phyloP scores from a whole-genome alignment of 1,140 invertebrate species.

The Euura saliciscinereae region DNA sequence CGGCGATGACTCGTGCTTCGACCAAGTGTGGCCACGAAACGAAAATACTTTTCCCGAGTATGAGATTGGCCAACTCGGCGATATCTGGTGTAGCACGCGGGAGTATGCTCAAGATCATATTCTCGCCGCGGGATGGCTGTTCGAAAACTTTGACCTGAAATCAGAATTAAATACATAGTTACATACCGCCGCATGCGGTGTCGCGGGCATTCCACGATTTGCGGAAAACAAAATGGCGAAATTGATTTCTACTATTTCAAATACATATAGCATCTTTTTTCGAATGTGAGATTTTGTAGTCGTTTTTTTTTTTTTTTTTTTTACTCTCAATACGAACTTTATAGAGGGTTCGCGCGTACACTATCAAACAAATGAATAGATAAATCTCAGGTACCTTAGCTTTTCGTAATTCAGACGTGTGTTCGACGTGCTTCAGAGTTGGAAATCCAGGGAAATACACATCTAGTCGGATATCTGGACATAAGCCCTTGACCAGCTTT shows the following conservation, averaged over 20 bases:
- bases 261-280: too few relatives aligned
- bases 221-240: too few relatives aligned
- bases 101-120: conserved; percentile 76
- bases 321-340: background rate
- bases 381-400: conserved; percentile 58
- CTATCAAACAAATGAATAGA: conserved; percentile 26
- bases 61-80: conserved; percentile 63
- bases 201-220: background rate
- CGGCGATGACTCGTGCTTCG: conserved; percentile 63
- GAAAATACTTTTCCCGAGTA: conserved; percentile 77
- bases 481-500: conserved; percentile 75
- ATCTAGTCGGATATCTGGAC: conserved; percentile 71
- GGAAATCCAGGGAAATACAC: conserved; percentile 90
- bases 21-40: conserved; percentile 90
- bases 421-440: conserved; percentile 82
- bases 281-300: too few relatives aligned
- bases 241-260: too few relatives aligned
- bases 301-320: conserved; percentile 5
- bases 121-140: conserved; percentile 77
- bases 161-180: background rate
- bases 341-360: too few relatives aligned
- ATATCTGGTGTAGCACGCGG: conserved; percentile 48
- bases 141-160: conserved; percentile 83
- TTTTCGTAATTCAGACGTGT: conserved; percentile 72
- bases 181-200: background rate